Base-by-base conservation (phyloP, 2,888 invertebrate species). In the Hoplodrina ambigua region DNA sequence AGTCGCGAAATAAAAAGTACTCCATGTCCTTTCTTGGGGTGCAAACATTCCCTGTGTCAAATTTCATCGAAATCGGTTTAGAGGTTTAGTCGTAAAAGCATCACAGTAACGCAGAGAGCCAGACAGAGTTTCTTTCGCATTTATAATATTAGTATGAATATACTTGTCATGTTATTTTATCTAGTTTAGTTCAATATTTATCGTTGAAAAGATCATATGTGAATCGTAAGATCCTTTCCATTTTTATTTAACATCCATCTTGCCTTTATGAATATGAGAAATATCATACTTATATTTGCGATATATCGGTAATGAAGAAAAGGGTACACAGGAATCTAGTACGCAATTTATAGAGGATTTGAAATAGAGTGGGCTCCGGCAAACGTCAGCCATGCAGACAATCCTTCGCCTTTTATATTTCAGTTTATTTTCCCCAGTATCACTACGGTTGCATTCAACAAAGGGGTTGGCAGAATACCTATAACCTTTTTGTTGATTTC, bases 131-230 rank as follows among this genome's bases (percentile, higher is more conserved):
- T 2, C 2, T 25, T 25, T 25, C 25, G 25, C 25, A 25, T 25
- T 25, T 25, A 25, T 25, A 25, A 25, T 25, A 25, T 25, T 25
- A 25, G 1, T 25, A 25, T 25, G 25, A 2, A 50, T 49, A 53
- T 19, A 61, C 8, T 54, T 41, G 5, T 25, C 15, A 44, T 44
- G 2, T 19, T 11, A 20, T 20, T 50, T 30, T 7, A 20, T 15
- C 2, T 4, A 19, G 10, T 59, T 17, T 46, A 46, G 46, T 15
- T 54, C 17, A 30, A 68, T 11, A 69, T 69, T 25, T 25, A 25
- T 25, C 25, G n/a, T n/a, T n/a, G n/a, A n/a, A n/a, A 19, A 19
- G 52, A 70, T 69, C 33, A 69, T 56, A 69, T 30, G 8, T 46
- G 46, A 46, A 46, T 6, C 46, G 5, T 46, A 17, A 15, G 4